A percentile compares a stretch with the other conserved stretches of the same genome.
These are phyloP conservation scores for Acropora tenuis DNA, from an alignment of 64 coral and sea anemone genomes.

Conservation along the genomic window DNA sequence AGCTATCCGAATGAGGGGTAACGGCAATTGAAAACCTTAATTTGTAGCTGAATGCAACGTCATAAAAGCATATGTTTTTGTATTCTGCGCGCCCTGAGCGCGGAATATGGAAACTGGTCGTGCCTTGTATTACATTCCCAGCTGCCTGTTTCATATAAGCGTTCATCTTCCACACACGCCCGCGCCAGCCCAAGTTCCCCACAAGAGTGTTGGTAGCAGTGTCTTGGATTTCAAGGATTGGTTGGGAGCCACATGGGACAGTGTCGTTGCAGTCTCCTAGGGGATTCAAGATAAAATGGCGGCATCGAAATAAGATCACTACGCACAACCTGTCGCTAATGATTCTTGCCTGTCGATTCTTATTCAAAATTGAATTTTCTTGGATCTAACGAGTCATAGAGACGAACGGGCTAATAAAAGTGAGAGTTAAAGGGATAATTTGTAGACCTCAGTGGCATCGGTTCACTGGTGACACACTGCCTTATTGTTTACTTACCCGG, in stretches of 20 bases:
- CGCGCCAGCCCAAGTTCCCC: constrained; percentile 73
- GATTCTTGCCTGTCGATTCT: too few relatives aligned
- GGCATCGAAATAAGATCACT: too few relatives aligned
- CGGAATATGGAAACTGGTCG: constrained; percentile 33
- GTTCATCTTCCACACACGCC: constrained; percentile 52
- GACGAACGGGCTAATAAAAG: too few relatives aligned
- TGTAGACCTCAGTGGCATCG: too few relatives aligned
- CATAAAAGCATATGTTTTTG: constrained; percentile 55
- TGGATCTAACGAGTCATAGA: too few relatives aligned
- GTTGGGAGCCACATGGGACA: constrained; percentile 67
- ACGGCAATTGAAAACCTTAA: constrained; percentile 58
- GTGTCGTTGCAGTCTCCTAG: constrained; percentile 79
- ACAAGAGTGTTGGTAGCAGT: constrained; percentile 34
- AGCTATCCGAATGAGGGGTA: constrained; percentile 23
- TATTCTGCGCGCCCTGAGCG: constrained; percentile 36
- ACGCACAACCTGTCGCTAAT: too few relatives aligned
- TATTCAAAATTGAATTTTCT: too few relatives aligned
- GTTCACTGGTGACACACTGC: too few relatives aligned
- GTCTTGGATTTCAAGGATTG: constrained; percentile 74
- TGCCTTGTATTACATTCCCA: constrained; percentile 26
- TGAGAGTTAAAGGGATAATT: too few relatives aligned
- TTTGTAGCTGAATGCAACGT: constrained; percentile 14
- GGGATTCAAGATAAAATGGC: neutral
- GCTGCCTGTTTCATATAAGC: constrained; percentile 43
- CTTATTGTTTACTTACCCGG: constrained; percentile 44